Conservation (phyloP, 1,140 invertebrate species). For the Lasioglossum albipes region DNA sequence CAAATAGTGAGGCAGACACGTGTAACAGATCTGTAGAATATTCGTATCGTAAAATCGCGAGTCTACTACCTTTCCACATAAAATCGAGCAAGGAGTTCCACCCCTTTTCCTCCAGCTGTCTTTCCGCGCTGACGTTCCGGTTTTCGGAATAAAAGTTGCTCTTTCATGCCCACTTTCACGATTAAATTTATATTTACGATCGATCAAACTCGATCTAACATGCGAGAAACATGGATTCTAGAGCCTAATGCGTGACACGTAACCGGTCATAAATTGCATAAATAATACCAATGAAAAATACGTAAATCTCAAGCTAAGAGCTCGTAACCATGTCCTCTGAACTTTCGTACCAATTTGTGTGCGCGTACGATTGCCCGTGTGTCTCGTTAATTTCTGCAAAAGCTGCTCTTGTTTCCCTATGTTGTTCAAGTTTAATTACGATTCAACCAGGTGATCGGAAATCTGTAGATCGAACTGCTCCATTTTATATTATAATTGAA, state of each 20-base stretch:
- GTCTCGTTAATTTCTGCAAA: neutral
- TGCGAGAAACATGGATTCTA: neutral
- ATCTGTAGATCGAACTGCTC: too few species aligned
- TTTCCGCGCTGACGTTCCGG: constrained; percentile 27
- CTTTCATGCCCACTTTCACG: constrained; percentile 22
- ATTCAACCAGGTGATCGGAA: too few species aligned
- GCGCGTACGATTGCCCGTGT: neutral
- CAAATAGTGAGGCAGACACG: neutral
- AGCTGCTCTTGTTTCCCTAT: neutral
- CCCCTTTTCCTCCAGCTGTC: neutral
- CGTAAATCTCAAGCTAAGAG: constrained; percentile 18
- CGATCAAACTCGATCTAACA: constrained; percentile 17
- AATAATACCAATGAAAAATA: constrained; percentile 42
- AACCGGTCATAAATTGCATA: constrained; percentile 1
- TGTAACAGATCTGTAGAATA: neutral
- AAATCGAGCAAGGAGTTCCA: neutral
- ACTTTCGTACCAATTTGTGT: neutral
- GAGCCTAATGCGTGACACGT: constrained; percentile 7
- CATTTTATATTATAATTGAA: too few species aligned
- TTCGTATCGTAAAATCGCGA: neutral
- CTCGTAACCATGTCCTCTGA: constrained; percentile 3
- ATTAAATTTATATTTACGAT: constrained; percentile 46
- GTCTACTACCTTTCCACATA: neutral
- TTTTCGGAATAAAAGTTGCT: constrained; percentile 32
- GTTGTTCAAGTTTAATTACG: neutral